Evolutionary conservation across 2,888 invertebrate genomes (phyloP).

Genomic region (Asteroscopus sphinx): DNA sequence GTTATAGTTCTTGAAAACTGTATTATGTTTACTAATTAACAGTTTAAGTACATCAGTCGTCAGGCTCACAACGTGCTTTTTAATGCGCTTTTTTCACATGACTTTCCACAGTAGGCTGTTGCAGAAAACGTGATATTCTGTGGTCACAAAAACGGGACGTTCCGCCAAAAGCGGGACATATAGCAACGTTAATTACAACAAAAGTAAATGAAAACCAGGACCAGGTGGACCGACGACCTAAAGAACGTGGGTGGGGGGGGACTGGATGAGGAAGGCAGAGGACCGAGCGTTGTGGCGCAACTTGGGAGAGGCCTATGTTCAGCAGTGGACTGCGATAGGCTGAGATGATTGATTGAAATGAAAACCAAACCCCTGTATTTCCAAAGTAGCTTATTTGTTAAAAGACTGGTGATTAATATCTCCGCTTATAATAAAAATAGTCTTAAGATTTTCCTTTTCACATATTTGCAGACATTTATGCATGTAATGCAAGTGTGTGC

Average conservation of each 20-base stretch:
- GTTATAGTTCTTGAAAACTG: background rate
- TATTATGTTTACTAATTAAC: conserved; percentile 24
- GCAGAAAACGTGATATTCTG: background rate
- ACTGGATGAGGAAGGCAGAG: too few species aligned
- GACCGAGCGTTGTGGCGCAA: too few species aligned
- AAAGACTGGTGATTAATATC: conserved; percentile 39
- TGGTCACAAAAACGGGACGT: too few species aligned
- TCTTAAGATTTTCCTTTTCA: conserved; percentile 58
- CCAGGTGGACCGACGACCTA: too few species aligned
- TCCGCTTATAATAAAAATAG: conserved; percentile 60
- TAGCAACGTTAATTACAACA: too few species aligned
- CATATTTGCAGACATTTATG: conserved; percentile 40
- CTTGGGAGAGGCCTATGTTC: too few species aligned
- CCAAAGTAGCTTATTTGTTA: conserved; percentile 49
- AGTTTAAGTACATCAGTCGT: background rate
- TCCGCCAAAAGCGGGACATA: too few species aligned
- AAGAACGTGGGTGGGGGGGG: too few species aligned
- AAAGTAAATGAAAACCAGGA: too few species aligned
- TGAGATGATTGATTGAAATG: background rate
- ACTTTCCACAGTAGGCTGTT: conserved; percentile 7
- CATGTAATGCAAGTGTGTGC: conserved; percentile 41
- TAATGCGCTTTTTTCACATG: too few species aligned
- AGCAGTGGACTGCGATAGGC: too few species aligned
- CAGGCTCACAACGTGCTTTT: conserved; percentile 7
- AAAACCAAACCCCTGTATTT: conserved; percentile 12